These are phyloP conservation scores for Ginglymostoma cirratum DNA, from an alignment of 2,113 vertebrate species.

Conservation along the genomic window DNA sequence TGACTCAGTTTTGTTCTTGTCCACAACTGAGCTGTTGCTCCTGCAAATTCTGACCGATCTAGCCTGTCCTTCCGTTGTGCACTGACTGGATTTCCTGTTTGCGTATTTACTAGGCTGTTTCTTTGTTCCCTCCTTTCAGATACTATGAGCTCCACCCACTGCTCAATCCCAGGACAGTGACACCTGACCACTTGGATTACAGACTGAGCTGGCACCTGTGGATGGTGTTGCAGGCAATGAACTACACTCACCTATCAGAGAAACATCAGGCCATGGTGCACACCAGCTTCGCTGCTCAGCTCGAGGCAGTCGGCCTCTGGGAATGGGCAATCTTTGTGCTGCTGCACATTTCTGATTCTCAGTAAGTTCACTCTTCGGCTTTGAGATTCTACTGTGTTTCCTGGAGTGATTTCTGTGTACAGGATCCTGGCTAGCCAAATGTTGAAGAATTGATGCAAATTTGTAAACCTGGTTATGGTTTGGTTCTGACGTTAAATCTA, in stretches of 20 bases:
- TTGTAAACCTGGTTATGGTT: not conserved
- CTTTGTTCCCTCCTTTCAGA: constrained; percentile 50
- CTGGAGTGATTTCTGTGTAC: not conserved
- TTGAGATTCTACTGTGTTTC: not conserved
- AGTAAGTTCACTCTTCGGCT: constrained; percentile 51
- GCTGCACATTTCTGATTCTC: constrained; percentile 68
- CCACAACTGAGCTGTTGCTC: not conserved
- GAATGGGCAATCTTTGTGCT: constrained; percentile 82
- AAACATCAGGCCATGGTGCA: constrained; percentile 73
- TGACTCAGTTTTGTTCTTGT: not conserved
- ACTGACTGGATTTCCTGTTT: not conserved
- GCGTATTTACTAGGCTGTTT: not conserved
- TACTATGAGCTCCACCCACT: constrained; percentile 79
- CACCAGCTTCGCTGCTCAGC: constrained; percentile 78
- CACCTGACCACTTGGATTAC: constrained; percentile 75
- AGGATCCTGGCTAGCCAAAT: not conserved
- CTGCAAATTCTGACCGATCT: not conserved
- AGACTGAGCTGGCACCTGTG: constrained; percentile 93
- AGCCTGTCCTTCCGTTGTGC: not conserved
- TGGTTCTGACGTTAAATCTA: not conserved
- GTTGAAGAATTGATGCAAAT: not conserved
- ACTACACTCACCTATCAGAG: constrained; percentile 72
- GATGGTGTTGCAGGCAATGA: constrained; percentile 77
- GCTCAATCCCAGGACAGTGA: constrained; percentile 78
- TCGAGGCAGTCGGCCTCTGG: constrained; percentile 84